Evolutionary conservation across 2,888 invertebrate genomes (phyloP).

Genomic region (Glyphotaelius pellucidus): DNA sequence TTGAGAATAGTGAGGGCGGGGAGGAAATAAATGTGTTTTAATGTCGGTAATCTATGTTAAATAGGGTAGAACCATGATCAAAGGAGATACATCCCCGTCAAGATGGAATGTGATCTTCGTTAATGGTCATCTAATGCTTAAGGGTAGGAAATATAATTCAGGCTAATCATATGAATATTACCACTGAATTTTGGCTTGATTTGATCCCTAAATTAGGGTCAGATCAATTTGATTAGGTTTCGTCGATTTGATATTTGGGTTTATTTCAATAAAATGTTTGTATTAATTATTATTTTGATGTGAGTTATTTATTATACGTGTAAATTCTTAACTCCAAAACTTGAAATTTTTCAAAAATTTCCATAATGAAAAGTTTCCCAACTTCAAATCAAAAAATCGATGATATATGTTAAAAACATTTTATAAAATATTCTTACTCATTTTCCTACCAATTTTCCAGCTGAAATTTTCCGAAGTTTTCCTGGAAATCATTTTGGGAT

Average conservation of each 20-base stretch:
- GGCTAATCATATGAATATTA: constrained; percentile 5
- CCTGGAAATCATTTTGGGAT: too few relatives aligned
- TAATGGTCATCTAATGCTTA: constrained; percentile 21
- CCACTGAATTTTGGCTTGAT: neutral
- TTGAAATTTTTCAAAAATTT: too few relatives aligned
- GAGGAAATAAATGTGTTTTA: constrained; percentile 54
- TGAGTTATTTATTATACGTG: too few relatives aligned
- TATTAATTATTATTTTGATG: too few relatives aligned
- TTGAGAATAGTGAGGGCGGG: constrained; percentile 37
- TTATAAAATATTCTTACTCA: too few relatives aligned
- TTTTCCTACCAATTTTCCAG: too few relatives aligned
- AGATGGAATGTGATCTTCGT: constrained; percentile 16
- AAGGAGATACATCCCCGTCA: constrained; percentile 25
- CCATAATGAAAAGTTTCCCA: too few relatives aligned
- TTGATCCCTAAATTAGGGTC: neutral
- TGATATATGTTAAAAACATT: too few relatives aligned
- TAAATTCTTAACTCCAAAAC: too few relatives aligned
- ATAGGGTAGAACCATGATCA: constrained; percentile 30
- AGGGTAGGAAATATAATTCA: constrained; percentile 26
- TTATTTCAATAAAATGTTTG: too few relatives aligned
- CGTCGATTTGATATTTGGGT: neutral
- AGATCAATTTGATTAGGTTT: neutral
- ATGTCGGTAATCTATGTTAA: constrained; percentile 55
- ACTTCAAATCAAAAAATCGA: too few relatives aligned
- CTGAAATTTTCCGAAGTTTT: too few relatives aligned